A percentile compares a stretch with the other conserved stretches of the same genome.
phyloP scores from a whole-genome alignment of 2,113 vertebrate species.

The Toxostoma redivivum region DNA sequence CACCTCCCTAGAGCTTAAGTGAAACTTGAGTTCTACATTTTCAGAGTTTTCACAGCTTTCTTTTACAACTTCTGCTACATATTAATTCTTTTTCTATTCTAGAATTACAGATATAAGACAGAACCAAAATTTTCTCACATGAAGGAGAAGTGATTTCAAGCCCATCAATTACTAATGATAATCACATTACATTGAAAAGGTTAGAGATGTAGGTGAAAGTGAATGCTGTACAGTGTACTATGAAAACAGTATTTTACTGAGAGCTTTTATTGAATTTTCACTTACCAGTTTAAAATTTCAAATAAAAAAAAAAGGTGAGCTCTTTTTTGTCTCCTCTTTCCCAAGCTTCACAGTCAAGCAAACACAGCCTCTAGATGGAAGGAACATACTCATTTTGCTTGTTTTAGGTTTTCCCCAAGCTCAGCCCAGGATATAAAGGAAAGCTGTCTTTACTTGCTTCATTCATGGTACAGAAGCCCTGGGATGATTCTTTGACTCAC shows the following conservation, averaged over 20 bases:
- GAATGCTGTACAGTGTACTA: background rate
- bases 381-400: accelerated
- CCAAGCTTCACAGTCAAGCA: background rate
- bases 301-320: background rate
- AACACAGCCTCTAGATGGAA: background rate
- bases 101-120: background rate
- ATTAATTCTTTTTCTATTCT: background rate
- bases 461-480: background rate
- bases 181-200: background rate
- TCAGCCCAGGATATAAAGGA: background rate
- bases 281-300: background rate
- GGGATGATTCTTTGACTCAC: background rate
- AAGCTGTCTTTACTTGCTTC: background rate
- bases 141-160: background rate
- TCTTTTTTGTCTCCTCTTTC: background rate
- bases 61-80: background rate
- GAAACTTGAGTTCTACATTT: background rate
- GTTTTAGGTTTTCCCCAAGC: background rate
- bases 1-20: background rate
- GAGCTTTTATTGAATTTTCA: background rate
- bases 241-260: background rate
- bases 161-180: background rate
- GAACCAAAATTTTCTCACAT: background rate
- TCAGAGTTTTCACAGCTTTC: background rate
- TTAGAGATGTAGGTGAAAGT: background rate